These are phyloP conservation scores for Empis livida DNA, from an alignment of 2,888 invertebrate genomes.

Conservation along the genomic window DNA sequence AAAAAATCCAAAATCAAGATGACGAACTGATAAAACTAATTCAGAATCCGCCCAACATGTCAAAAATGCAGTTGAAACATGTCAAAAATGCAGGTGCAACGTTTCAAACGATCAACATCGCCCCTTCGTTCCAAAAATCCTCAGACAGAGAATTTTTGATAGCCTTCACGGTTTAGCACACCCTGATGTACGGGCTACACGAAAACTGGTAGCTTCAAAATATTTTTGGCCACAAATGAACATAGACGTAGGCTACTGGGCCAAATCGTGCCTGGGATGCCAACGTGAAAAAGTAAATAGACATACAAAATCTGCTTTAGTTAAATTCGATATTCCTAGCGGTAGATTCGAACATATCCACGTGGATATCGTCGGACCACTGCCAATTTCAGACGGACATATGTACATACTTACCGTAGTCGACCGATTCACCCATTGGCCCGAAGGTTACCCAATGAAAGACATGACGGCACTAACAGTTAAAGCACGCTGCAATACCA, in stretches of 20 bases:
- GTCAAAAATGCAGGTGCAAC: neutral
- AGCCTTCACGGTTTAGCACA: neutral
- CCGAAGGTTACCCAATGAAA: neutral
- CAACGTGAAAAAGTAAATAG: neutral
- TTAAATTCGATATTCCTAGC: neutral
- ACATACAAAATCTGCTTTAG: neutral
- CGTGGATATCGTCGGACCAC: neutral
- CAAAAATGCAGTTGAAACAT: neutral
- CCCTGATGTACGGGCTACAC: slow-evolving; percentile 1
- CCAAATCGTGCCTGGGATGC: neutral
- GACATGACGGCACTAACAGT: neutral
- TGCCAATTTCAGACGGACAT: neutral
- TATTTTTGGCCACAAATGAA: slow-evolving; percentile 3
- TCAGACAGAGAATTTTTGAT: neutral
- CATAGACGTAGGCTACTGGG: slow-evolving; percentile 1
- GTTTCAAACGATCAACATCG: neutral
- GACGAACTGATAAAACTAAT: neutral
- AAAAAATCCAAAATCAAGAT: neutral
- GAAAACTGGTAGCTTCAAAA: slow-evolving; percentile 9
- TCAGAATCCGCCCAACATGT: too few relatives aligned
- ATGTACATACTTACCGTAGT: neutral
- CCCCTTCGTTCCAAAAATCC: slow-evolving; percentile 10
- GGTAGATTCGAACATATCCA: neutral
- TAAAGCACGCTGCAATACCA: neutral
- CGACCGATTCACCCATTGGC: slow-evolving; percentile 2